A percentile compares a stretch with the other conserved stretches of the same genome.
Conservation (phyloP, 2,797 vertebrate genomes). For the Sarcoramphus papa region DNA sequence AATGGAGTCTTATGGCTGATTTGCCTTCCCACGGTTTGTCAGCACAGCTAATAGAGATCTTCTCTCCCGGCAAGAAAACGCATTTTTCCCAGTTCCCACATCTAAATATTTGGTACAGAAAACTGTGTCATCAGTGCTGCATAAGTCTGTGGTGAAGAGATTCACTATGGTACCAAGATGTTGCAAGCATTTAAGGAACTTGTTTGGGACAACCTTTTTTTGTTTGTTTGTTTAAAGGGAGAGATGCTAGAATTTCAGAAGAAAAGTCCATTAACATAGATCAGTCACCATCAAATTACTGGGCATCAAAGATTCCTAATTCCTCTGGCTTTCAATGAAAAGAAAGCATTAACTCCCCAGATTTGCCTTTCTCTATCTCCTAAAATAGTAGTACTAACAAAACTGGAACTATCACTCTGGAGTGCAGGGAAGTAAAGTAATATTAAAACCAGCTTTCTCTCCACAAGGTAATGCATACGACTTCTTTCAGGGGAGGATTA, state of each 20-base stretch:
- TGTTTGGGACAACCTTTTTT: not conserved
- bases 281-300: not conserved
- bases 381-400: not conserved
- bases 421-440: not conserved
- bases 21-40: not conserved
- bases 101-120: not conserved
- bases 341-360: not conserved
- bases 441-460: slow-evolving; percentile 7
- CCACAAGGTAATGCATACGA: not conserved
- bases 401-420: not conserved
- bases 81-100: not conserved
- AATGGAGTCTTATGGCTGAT: slow-evolving; percentile 1
- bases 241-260: not conserved
- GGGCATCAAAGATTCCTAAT: not conserved
- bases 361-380: not conserved
- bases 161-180: not conserved
- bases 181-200: not conserved
- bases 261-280: not conserved
- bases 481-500: slow-evolving; percentile 19
- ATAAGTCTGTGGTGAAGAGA: not conserved
- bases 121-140: not conserved
- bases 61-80: not conserved
- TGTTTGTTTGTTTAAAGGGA: not conserved
- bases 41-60: not conserved
- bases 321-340: not conserved